A percentile compares a stretch with the other conserved stretches of the same genome.
Conservation (phyloP, 2,113 vertebrate species). For the Corythoichthys intestinalis region DNA sequence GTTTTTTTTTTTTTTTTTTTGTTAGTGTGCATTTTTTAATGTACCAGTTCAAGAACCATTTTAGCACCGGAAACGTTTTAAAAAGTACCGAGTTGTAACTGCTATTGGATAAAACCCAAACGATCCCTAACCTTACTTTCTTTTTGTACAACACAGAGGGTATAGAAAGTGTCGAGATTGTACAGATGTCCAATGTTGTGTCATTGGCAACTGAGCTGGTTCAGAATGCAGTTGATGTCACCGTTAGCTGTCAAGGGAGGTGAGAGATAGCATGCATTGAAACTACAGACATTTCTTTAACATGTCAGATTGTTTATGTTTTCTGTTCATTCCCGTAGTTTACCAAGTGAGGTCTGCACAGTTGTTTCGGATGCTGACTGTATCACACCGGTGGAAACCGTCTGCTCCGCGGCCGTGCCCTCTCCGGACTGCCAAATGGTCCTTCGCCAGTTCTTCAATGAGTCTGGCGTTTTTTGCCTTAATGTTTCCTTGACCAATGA, state of each 20-base stretch:
- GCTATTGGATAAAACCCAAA: too few species aligned
- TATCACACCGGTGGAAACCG: slow-evolving; percentile 69
- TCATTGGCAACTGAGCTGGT: slow-evolving; percentile 57
- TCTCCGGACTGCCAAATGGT: slow-evolving; percentile 83
- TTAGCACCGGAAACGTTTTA: too few species aligned
- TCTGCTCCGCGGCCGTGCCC: slow-evolving; percentile 76
- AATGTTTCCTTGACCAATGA: slow-evolving; percentile 88
- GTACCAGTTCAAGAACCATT: too few species aligned
- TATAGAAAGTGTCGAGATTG: slow-evolving; percentile 88
- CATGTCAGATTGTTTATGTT: neutral
- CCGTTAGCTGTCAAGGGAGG: slow-evolving; percentile 88
- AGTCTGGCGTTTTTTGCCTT: slow-evolving; percentile 86
- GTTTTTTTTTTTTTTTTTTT: too few species aligned
- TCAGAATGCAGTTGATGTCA: slow-evolving; percentile 85
- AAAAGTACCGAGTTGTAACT: too few species aligned
- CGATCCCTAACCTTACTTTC: neutral
- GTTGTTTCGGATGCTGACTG: slow-evolving; percentile 85
- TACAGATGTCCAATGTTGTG: slow-evolving; percentile 77
- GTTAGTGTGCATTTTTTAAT: too few species aligned
- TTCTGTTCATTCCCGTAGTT: slow-evolving; percentile 58
- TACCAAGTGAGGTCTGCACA: slow-evolving; percentile 86
- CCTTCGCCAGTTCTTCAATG: slow-evolving; percentile 83
- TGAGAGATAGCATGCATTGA: slow-evolving; percentile 47
- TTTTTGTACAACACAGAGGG: slow-evolving; percentile 73
- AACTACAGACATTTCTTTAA: neutral